These are phyloP conservation scores for Dioctria rufipes DNA, from an alignment of 2,888 invertebrate genomes.

Conservation along the genomic window DNA sequence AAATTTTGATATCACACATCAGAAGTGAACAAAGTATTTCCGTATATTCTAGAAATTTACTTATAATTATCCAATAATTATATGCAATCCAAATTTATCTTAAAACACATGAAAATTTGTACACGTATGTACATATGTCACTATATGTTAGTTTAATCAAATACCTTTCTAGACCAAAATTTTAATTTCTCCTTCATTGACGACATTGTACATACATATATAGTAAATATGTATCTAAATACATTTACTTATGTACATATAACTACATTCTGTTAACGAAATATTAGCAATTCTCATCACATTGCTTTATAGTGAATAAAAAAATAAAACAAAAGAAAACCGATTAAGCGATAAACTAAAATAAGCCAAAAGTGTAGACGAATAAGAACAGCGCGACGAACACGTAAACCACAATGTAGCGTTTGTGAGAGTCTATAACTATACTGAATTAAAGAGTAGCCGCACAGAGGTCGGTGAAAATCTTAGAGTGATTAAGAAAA, in stretches of 20 bases:
- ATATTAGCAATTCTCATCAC: background rate
- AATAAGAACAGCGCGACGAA: background rate
- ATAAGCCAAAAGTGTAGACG: background rate
- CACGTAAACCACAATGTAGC: background rate
- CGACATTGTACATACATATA: constrained; percentile 63
- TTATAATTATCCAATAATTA: too few relatives aligned
- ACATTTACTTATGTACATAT: too few relatives aligned
- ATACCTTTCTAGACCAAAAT: constrained; percentile 70
- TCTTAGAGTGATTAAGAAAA: background rate
- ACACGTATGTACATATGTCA: too few relatives aligned
- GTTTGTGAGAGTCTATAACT: background rate
- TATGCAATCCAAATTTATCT: too few relatives aligned
- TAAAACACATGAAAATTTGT: too few relatives aligned
- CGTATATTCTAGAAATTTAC: too few relatives aligned
- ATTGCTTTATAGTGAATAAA: background rate
- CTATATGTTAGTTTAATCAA: constrained; percentile 15
- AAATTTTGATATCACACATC: too few relatives aligned
- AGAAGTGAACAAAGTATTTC: too few relatives aligned
- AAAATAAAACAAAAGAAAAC: too few relatives aligned
- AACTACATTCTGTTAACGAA: too few relatives aligned
- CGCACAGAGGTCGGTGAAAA: background rate
- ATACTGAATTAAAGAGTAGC: constrained; percentile 5
- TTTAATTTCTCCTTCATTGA: constrained; percentile 71
- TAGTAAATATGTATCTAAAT: constrained; percentile 38
- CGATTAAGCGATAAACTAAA: background rate